phyloP scores from a whole-genome alignment of 2,113 vertebrate genomes.

The Taxidea taxus region DNA sequence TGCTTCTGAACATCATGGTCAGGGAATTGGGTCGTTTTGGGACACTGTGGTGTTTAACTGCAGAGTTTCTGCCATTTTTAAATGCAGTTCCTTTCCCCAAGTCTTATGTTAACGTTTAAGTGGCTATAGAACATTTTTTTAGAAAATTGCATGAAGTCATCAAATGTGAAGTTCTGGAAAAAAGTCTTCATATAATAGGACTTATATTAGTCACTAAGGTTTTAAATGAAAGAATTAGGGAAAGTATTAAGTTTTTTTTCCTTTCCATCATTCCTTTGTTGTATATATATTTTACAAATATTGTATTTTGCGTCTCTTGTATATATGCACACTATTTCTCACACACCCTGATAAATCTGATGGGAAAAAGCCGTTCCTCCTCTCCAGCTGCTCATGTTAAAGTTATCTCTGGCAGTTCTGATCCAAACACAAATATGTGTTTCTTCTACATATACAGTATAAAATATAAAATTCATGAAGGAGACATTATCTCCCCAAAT shows the following conservation, averaged over 20 bases:
- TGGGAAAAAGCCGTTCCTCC: not conserved
- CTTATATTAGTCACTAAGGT: not conserved
- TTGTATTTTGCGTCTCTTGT: not conserved
- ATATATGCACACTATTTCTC: not conserved
- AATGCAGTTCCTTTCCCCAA: not conserved
- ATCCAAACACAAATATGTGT: not conserved
- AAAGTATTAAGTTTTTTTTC: not conserved
- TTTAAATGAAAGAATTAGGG: not conserved
- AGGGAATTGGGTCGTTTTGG: not conserved
- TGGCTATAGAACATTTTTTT: not conserved
- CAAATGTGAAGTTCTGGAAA: not conserved
- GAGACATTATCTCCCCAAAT: not conserved
- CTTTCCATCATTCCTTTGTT: not conserved
- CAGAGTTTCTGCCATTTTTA: not conserved
- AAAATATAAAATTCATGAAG: not conserved
- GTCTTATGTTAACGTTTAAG: not conserved
- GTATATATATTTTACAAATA: not conserved
- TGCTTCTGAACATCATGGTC: not conserved
- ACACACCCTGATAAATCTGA: not conserved
- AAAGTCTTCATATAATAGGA: not conserved
- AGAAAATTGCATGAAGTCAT: not conserved
- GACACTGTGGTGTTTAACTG: too few relatives aligned
- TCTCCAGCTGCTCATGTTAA: not conserved
- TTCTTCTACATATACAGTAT: not conserved
- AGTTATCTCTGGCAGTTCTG: not conserved